phyloP scores from a whole-genome alignment of 1,140 invertebrate genomes.

The Oryctes rhinoceros region DNA sequence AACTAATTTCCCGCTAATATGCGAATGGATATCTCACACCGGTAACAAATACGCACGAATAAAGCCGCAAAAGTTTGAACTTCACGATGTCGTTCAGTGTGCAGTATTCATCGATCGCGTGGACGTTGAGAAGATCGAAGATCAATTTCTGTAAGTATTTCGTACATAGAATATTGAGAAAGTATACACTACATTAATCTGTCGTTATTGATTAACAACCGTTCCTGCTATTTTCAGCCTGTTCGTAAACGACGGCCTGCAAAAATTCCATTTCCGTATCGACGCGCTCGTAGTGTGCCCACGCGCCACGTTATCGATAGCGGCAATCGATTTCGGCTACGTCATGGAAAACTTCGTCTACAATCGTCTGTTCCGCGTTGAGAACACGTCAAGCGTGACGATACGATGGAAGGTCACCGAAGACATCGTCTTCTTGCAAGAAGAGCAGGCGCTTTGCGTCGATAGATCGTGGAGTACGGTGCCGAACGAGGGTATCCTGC shows the following conservation, averaged over 20 bases:
- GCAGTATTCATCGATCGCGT: neutral
- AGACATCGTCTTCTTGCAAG: neutral
- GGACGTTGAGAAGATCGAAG: neutral
- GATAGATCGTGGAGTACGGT: neutral
- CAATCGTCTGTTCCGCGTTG: neutral
- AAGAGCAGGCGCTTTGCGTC: neutral
- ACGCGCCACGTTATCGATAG: neutral
- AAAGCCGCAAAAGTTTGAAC: neutral
- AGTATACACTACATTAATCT: no score
- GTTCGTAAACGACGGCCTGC: slow-evolving; percentile 5
- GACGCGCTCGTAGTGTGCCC: neutral
- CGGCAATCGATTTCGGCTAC: slow-evolving; percentile 28
- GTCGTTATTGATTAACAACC: neutral
- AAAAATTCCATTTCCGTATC: neutral
- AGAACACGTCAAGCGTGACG: neutral
- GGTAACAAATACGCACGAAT: neutral
- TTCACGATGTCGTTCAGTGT: neutral
- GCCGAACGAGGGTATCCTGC: neutral
- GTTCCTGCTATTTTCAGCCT: neutral
- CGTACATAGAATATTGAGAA: neutral
- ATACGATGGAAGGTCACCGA: slow-evolving; percentile 2
- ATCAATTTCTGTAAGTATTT: slow-evolving; percentile 13
- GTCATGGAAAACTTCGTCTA: slow-evolving; percentile 30
- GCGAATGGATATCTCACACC: slow-evolving; percentile 1
- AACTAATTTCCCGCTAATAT: neutral